Base-by-base conservation (phyloP, 2,888 invertebrate species). In the Sesamia inferens region DNA sequence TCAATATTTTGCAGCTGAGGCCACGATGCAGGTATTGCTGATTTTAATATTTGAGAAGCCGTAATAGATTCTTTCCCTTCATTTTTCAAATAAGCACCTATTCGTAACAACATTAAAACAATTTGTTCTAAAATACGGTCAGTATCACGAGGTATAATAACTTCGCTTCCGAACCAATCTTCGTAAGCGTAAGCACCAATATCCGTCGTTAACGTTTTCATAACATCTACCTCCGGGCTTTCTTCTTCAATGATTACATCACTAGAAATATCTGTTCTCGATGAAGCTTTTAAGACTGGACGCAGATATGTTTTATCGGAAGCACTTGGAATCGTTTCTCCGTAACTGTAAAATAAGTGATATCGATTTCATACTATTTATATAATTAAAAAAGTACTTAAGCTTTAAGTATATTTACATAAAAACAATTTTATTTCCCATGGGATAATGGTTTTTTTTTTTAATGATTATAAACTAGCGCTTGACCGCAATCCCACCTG, bases 81-180 rank as follows among this genome's bases (percentile, higher is more conserved):
- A 71, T 87, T 92, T 61, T 84, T 87, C 71, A 94, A 80, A 85
- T 90, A 94, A n/a, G 87, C 89, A 68, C 91, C 89, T 71, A 96
- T 93, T 76, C 93, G 89, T 74, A 96, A 84, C 82, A 95, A 85
- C 96, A 96, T 96, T 24, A 94, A 74, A 51, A 91, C 92, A 77
- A 96, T 94, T 84, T 96, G 96, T 87, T 96, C 96, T 68, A 94
- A 82, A 82, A 96, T 93, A 2, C 96, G 93, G 85, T 96, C 96
- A 24, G 92, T 88, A 78, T 93, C 93, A 8, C 95, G 92, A 54
- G 95, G 95, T 71, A 94, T 85, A 6, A 87, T 85, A 55, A 94
- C 87, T 87, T 96, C 95, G 79, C 86, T 93, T 1, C 91, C 92
- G 73, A 91, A 90, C 91, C 93, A 94, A 79, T 96, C 95, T 80